Conservation (phyloP, 2,797 vertebrate genomes). For the Corythornis leucogaster region DNA sequence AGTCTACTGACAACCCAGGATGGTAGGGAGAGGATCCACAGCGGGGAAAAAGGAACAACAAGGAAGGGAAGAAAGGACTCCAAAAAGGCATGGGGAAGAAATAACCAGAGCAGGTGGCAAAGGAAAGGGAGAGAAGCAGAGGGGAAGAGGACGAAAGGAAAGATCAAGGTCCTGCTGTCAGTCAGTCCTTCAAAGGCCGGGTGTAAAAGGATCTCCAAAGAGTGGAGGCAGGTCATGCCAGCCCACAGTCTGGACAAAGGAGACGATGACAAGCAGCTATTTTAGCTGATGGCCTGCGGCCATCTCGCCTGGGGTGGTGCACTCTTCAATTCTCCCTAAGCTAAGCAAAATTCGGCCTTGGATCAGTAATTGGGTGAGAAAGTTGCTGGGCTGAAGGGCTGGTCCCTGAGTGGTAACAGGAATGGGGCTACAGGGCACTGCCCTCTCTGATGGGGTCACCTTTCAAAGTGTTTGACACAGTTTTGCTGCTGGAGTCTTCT, state of each 20-base stretch:
- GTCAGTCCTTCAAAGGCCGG: neutral
- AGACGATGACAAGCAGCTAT: conserved; percentile 72
- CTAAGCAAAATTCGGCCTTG: neutral
- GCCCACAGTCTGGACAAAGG: conserved; percentile 43
- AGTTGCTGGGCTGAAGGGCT: neutral
- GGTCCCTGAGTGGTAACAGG: neutral
- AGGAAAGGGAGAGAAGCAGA: neutral
- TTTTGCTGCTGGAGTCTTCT: neutral
- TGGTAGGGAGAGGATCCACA: neutral
- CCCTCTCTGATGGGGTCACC: fast-evolving
- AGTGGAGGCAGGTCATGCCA: neutral
- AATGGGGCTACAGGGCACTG: neutral
- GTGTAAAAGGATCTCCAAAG: conserved; percentile 41
- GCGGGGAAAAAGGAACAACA: neutral
- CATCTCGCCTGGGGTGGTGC: neutral
- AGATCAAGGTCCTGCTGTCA: neutral
- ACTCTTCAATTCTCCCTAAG: neutral
- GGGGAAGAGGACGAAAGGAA: neutral
- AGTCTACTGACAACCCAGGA: neutral
- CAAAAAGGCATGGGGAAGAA: neutral
- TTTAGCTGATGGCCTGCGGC: conserved; percentile 54
- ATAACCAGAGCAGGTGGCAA: neutral
- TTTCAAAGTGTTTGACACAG: neutral
- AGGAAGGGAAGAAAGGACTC: neutral
- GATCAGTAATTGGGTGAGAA: neutral